These are phyloP conservation scores for Cetoscarus ocellatus DNA, from an alignment of 2,797 vertebrate species.

Conservation along the genomic window DNA sequence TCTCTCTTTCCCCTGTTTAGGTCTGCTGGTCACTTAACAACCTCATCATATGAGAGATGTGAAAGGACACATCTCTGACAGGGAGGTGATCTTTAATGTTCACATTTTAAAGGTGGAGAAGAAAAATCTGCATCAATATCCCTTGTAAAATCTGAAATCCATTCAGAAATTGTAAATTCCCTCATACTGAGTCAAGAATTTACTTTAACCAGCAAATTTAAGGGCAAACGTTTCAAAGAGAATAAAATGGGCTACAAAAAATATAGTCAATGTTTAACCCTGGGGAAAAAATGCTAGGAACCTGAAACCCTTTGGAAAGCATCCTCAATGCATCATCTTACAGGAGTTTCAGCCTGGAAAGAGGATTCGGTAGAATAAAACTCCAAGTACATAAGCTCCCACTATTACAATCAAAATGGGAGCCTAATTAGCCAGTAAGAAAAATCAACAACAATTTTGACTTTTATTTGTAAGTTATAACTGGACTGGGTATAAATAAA, in stretches of 20 bases:
- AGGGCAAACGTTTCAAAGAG: neutral
- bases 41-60: slow-evolving; percentile 54
- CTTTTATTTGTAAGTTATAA: too few species aligned
- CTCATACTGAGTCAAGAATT: neutral
- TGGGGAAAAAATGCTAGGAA: too few species aligned
- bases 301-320: too few species aligned
- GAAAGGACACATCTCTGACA: slow-evolving; percentile 31
- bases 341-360: too few species aligned
- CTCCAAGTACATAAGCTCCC: too few species aligned
- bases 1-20: slow-evolving; percentile 64
- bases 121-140: neutral
- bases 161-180: neutral
- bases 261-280: too few species aligned
- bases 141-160: neutral
- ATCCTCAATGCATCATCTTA: too few species aligned
- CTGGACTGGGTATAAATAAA: too few species aligned
- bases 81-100: neutral
- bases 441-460: neutral
- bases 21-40: slow-evolving; percentile 72
- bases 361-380: too few species aligned
- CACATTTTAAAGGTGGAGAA: neutral
- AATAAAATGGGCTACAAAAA: neutral
- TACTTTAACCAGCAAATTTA: neutral
- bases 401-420: too few species aligned
- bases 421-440: neutral